phyloP scores from a whole-genome alignment of 2,113 vertebrate species.

The Silurus asotus region DNA sequence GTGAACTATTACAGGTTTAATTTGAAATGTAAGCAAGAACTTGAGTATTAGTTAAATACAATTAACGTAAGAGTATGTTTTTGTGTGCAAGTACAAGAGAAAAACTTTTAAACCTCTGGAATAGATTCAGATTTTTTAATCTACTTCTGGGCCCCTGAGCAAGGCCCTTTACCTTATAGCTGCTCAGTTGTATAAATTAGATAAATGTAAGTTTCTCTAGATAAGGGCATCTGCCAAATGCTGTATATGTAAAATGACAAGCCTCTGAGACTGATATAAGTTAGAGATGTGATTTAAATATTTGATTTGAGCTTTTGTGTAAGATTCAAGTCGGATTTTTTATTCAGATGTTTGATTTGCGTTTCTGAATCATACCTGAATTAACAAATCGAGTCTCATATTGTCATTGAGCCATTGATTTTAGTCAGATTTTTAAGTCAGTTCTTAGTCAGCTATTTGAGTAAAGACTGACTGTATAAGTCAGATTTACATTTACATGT shows the following conservation, averaged over 20 bases:
- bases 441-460: background rate
- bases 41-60: background rate
- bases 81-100: background rate
- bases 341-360: background rate
- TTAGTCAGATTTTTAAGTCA: background rate
- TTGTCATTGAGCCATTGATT: background rate
- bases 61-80: background rate
- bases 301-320: too few species aligned
- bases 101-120: background rate
- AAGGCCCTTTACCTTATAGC: too few species aligned
- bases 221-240: too few species aligned
- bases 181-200: too few species aligned
- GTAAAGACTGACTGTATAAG: background rate
- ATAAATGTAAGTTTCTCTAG: too few species aligned
- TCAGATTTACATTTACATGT: too few species aligned
- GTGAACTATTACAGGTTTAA: background rate
- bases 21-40: too few species aligned
- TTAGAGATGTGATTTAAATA: too few species aligned
- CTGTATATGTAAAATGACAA: too few species aligned
- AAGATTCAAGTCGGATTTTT: background rate
- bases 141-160: too few species aligned
- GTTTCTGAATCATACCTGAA: background rate
- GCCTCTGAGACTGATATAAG: background rate
- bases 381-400: background rate
- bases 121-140: too few species aligned